A percentile compares a stretch with the other conserved stretches of the same genome.
These are phyloP conservation scores for Podarcis lilfordi DNA, from an alignment of 2,797 vertebrate species.

Conservation along the genomic window DNA sequence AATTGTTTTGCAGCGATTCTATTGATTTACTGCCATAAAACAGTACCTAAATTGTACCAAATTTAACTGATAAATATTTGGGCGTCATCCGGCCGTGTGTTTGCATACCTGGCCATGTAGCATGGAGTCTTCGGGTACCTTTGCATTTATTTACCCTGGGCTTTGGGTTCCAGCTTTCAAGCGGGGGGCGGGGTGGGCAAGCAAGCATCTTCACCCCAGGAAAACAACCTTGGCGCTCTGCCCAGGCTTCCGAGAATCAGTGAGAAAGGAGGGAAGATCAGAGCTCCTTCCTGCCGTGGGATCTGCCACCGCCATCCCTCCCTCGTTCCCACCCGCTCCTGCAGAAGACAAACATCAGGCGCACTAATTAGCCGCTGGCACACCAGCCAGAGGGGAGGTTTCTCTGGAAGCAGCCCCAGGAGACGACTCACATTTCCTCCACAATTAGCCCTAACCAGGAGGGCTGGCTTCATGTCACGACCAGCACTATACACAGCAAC, in stretches of 20 bases:
- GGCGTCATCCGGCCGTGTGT: too few relatives aligned
- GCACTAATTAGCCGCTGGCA: constrained; percentile 52
- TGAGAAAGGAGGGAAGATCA: background rate
- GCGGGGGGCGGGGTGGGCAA: too few relatives aligned
- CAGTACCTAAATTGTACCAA: too few relatives aligned
- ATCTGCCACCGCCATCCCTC: rapidly evolving
- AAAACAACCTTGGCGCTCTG: background rate
- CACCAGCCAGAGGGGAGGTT: constrained; percentile 34
- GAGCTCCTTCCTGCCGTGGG: constrained; percentile 23
- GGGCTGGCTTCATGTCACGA: background rate
- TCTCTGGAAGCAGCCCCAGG: background rate
- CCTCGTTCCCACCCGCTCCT: constrained; percentile 4
- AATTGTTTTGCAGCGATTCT: too few relatives aligned
- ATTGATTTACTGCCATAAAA: too few relatives aligned
- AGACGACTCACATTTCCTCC: constrained; percentile 47
- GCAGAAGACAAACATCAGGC: background rate
- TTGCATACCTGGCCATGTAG: too few relatives aligned
- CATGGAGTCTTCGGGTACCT: too few relatives aligned
- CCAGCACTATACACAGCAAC: background rate
- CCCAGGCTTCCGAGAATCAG: constrained; percentile 23
- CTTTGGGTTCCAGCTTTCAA: too few relatives aligned
- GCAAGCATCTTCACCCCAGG: background rate
- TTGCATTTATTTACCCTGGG: too few relatives aligned
- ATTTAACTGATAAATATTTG: too few relatives aligned
- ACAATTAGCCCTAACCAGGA: constrained; percentile 30